These are phyloP conservation scores for Miichthys miiuy DNA, from an alignment of 2,797 vertebrate species.

Conservation along the genomic window DNA sequence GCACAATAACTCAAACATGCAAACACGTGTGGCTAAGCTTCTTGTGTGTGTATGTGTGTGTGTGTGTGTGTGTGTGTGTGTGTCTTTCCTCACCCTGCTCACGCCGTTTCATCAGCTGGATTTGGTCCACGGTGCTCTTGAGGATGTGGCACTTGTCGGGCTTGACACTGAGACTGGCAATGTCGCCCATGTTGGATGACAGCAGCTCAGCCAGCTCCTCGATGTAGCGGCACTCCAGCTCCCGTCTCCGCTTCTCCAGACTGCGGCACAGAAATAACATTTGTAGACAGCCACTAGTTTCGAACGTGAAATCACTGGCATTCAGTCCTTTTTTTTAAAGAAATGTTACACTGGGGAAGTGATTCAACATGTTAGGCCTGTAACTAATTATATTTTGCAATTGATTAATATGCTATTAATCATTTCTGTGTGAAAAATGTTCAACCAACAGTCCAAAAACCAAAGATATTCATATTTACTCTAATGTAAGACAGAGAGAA, in stretches of 20 bases:
- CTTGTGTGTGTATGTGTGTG: too few species aligned
- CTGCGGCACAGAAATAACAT: conserved; percentile 69
- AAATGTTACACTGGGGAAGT: not conserved
- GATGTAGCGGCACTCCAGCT: conserved; percentile 95
- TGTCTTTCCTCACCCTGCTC: conserved; percentile 88
- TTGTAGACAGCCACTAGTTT: not conserved
- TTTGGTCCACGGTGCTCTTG: conserved; percentile 94
- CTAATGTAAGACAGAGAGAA: not conserved
- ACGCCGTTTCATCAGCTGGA: conserved; percentile 95
- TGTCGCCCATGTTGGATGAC: conserved; percentile 94
- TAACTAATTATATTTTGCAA: not conserved
- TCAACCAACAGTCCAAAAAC: not conserved
- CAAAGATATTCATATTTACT: not conserved
- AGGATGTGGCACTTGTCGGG: conserved; percentile 97
- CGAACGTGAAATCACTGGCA: not conserved
- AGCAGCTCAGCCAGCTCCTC: conserved; percentile 95
- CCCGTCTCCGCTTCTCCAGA: conserved; percentile 92
- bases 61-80: not conserved
- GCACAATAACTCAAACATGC: not conserved
- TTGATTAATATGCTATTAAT: not conserved
- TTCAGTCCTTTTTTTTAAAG: not conserved
- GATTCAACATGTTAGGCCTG: not conserved
- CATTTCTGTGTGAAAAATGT: not conserved
- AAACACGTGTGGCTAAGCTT: not conserved
- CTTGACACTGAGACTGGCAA: conserved; percentile 93